phyloP scores from a whole-genome alignment of 2,888 invertebrate genomes.

The Hylaea fasciaria region DNA sequence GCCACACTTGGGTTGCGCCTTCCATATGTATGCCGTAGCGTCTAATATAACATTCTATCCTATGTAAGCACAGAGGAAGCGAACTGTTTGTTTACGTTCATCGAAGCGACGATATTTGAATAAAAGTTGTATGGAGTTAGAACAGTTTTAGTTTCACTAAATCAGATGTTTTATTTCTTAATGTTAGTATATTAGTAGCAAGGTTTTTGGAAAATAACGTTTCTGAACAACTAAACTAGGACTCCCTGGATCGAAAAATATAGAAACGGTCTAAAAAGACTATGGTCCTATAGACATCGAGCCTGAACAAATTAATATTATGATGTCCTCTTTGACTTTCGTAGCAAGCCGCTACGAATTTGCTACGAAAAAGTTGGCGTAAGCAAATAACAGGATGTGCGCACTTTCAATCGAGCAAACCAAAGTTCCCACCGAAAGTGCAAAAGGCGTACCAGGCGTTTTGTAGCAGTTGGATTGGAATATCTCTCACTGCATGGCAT shows the following conservation, averaged over 20 bases:
- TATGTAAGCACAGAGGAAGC: slow-evolving; percentile 40
- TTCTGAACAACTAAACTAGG: too few species aligned
- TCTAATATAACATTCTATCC: slow-evolving; percentile 41
- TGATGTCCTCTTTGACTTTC: neutral
- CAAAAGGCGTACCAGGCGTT: slow-evolving; percentile 9
- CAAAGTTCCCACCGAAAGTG: neutral
- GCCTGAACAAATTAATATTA: too few species aligned
- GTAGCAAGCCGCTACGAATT: slow-evolving; percentile 6
- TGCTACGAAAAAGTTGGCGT: neutral
- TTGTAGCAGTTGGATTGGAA: slow-evolving; percentile 6
- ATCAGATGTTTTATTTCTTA: too few species aligned
- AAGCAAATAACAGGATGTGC: neutral
- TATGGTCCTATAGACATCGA: too few species aligned
- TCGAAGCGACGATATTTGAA: neutral
- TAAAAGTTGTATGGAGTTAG: neutral
- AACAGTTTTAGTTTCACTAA: neutral
- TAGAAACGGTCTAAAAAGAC: too few species aligned
- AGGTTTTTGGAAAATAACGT: too few species aligned
- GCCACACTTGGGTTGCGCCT: slow-evolving; percentile 29
- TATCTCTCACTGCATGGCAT: slow-evolving; percentile 12
- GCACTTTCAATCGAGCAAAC: neutral
- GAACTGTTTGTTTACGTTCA: slow-evolving; percentile 43
- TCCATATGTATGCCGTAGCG: slow-evolving; percentile 23
- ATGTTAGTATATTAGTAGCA: too few species aligned
- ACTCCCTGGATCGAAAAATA: too few species aligned